These are phyloP conservation scores for Drosophila falleni DNA, from an alignment of 2,888 invertebrate species.

Conservation along the genomic window DNA sequence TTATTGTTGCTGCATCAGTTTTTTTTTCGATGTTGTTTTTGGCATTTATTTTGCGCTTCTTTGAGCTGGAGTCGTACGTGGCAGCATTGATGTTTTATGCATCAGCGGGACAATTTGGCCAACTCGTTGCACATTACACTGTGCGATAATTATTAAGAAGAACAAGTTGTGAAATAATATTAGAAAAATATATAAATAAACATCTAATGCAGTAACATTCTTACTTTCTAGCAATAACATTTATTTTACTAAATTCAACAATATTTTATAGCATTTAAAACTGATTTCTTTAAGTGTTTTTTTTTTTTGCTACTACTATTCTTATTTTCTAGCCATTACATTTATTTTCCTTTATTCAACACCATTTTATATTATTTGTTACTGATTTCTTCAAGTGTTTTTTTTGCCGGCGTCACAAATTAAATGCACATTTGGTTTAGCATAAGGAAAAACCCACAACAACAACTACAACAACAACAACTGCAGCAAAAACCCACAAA, in stretches of 20 bases:
- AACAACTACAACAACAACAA: conserved; percentile 5
- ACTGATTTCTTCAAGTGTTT: conserved; percentile 43
- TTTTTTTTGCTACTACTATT: too few relatives aligned
- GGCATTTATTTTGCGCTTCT: conserved; percentile 75
- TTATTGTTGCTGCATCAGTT: conserved; percentile 28
- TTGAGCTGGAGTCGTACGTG: conserved; percentile 46
- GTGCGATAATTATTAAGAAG: conserved; percentile 4
- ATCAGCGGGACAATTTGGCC: conserved; percentile 68
- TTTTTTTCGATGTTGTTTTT: conserved; percentile 47
- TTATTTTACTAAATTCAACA: too few relatives aligned
- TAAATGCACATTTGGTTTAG: conserved; percentile 74
- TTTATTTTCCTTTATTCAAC: too few relatives aligned
- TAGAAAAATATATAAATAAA: not conserved
- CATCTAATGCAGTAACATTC: not conserved
- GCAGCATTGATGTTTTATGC: conserved; percentile 77
- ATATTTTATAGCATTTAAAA: not conserved
- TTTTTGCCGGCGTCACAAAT: conserved; percentile 54
- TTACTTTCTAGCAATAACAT: not conserved
- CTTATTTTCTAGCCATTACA: not conserved
- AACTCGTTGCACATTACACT: conserved; percentile 41
- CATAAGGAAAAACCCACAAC: conserved; percentile 60
- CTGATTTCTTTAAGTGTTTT: conserved; percentile 45
- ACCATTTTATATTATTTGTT: not conserved
- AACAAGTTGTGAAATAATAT: not conserved
- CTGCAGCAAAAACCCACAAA: conserved; percentile 44